A percentile compares a stretch with the other conserved stretches of the same genome.
Evolutionary conservation across 2,888 invertebrate species (phyloP).

Genomic region (Cheilosia vulpina): DNA sequence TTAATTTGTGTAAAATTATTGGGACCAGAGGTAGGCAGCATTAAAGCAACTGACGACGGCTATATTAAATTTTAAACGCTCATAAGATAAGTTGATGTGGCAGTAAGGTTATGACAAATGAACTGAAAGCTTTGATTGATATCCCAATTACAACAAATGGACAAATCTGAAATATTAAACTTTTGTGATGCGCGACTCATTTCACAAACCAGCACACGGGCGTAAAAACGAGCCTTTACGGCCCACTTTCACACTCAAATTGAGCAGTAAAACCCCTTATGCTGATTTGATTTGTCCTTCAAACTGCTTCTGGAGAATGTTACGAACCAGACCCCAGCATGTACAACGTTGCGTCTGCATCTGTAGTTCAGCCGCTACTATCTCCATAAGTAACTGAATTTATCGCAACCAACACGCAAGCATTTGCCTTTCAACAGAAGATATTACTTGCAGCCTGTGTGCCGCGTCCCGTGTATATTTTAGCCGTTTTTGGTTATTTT

Average conservation of each 20-base stretch:
- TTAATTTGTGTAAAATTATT: too few relatives aligned
- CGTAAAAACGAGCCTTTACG: background rate
- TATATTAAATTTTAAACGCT: too few relatives aligned
- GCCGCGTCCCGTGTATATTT: constrained; percentile 28
- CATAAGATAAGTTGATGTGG: too few relatives aligned
- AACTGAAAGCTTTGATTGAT: too few relatives aligned
- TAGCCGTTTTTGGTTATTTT: constrained; percentile 38
- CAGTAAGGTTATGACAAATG: too few relatives aligned
- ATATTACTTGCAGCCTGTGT: constrained; percentile 53
- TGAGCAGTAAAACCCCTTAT: constrained; percentile 17
- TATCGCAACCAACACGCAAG: constrained; percentile 36
- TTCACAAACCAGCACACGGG: too few relatives aligned
- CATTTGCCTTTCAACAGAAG: constrained; percentile 20
- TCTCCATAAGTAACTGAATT: constrained; percentile 34
- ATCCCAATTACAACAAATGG: too few relatives aligned
- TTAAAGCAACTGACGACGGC: too few relatives aligned
- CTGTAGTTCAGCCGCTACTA: background rate
- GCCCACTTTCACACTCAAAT: constrained; percentile 14
- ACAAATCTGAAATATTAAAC: too few relatives aligned
- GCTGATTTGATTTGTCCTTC: constrained; percentile 10
- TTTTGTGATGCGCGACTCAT: background rate
- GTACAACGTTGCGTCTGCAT: constrained; percentile 12
- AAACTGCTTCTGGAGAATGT: constrained; percentile 13
- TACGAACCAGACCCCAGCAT: constrained; percentile 23
- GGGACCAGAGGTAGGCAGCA: too few relatives aligned